Evolutionary conservation across 2,888 invertebrate genomes (phyloP).

Genomic region (Arctia plantaginis): DNA sequence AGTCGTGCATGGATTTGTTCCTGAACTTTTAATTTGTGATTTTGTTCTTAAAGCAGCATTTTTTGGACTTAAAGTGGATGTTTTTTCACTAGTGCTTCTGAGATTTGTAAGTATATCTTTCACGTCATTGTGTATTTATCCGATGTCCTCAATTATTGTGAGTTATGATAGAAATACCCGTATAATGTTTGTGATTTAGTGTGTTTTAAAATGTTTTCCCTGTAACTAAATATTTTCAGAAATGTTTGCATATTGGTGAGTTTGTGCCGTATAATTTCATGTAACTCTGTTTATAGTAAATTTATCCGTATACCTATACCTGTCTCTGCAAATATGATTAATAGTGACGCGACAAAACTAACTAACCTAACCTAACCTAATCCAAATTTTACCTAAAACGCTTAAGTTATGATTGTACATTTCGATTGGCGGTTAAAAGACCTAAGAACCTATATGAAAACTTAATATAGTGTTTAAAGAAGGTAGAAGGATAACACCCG

Average conservation of each 20-base stretch:
- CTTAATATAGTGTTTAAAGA: background rate
- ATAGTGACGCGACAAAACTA: background rate
- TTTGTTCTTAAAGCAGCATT: slow-evolving; percentile 21
- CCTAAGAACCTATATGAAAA: background rate
- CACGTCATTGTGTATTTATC: slow-evolving; percentile 38
- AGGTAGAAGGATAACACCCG: background rate
- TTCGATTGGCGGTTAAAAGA: background rate
- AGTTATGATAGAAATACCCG: slow-evolving; percentile 50
- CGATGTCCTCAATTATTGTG: slow-evolving; percentile 43
- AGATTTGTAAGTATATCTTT: slow-evolving; percentile 41
- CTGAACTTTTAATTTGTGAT: slow-evolving; percentile 38
- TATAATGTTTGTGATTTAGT: slow-evolving; percentile 46
- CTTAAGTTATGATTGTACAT: background rate
- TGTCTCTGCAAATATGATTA: background rate
- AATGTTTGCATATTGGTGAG: slow-evolving; percentile 23
- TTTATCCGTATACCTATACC: background rate
- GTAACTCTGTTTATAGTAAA: background rate
- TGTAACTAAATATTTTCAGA: slow-evolving; percentile 30
- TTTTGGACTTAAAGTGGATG: slow-evolving; percentile 27
- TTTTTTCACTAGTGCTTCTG: slow-evolving; percentile 17
- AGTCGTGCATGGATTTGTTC: slow-evolving; percentile 34
- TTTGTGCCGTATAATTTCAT: background rate
- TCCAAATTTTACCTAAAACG: background rate
- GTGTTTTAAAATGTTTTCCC: slow-evolving; percentile 49
- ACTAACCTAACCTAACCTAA: too few relatives aligned